A percentile compares a stretch with the other conserved stretches of the same genome.
phyloP scores from a whole-genome alignment of 2,888 invertebrate species.

The Ochropleura leucogaster region DNA sequence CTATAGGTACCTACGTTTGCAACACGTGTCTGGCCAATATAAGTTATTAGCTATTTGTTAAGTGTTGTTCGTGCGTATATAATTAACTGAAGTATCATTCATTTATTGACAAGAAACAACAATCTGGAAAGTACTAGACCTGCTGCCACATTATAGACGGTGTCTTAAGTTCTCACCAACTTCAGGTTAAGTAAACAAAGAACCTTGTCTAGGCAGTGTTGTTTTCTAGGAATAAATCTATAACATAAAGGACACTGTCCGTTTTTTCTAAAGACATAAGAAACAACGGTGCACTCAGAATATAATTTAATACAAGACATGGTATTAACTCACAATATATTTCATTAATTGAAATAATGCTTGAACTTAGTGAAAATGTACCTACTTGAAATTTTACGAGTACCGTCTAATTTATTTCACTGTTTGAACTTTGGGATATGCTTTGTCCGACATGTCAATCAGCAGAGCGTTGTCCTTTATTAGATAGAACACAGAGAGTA shows the following conservation, averaged over 20 bases:
- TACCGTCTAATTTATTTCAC: not conserved
- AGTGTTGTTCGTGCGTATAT: conserved; percentile 23
- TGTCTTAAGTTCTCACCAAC: not conserved
- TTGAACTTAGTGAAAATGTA: not conserved
- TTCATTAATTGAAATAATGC: not conserved
- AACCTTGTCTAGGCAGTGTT: not conserved
- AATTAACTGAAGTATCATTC: conserved; percentile 22
- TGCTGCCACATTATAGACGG: not conserved
- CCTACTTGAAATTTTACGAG: not conserved
- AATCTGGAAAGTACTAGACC: not conserved
- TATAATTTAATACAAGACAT: not conserved
- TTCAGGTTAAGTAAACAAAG: not conserved
- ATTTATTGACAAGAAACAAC: conserved; percentile 8
- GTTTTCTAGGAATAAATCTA: not conserved
- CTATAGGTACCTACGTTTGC: conserved; percentile 55
- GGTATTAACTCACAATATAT: not conserved
- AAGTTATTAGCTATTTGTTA: conserved; percentile 37
- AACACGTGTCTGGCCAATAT: conserved; percentile 68
- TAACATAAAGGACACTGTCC: not conserved
- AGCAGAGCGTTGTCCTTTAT: conserved; percentile 33
- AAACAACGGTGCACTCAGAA: not conserved
- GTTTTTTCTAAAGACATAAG: conserved; percentile 9
- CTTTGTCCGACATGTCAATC: conserved; percentile 5
- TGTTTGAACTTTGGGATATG: not conserved
- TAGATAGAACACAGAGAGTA: conserved; percentile 56